These are phyloP conservation scores for Clarias macrocephalus DNA, from an alignment of 2,113 vertebrate genomes.

Conservation along the genomic window DNA sequence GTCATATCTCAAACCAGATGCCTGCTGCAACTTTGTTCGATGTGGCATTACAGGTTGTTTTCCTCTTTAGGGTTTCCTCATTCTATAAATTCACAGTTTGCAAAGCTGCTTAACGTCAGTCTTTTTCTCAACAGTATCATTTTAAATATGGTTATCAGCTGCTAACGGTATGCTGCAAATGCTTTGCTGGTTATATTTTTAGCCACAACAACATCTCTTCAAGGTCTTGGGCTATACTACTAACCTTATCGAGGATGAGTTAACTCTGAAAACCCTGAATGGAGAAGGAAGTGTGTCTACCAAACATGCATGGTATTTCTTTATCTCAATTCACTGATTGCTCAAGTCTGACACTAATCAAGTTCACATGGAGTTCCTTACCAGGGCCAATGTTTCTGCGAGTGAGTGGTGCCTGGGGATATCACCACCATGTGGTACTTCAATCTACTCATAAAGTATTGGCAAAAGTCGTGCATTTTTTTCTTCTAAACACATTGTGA, in stretches of 20 bases:
- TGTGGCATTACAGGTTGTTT: neutral
- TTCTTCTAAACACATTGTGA: neutral
- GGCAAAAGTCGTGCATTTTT: neutral
- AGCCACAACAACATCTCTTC: neutral
- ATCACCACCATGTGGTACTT: conserved; percentile 17
- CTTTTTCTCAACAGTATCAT: neutral
- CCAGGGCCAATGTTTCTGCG: neutral
- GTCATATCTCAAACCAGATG: conserved; percentile 46
- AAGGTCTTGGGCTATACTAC: neutral
- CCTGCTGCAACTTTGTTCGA: conserved; percentile 3
- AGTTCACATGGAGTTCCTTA: conserved; percentile 10
- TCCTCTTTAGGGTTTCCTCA: conserved; percentile 3
- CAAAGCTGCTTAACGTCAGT: neutral
- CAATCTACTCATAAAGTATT: neutral
- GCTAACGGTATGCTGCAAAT: neutral
- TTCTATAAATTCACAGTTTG: conserved; percentile 23
- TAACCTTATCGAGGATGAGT: neutral
- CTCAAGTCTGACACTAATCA: conserved; percentile 2
- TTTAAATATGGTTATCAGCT: neutral
- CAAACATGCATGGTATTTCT: neutral
- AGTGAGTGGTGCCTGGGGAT: conserved; percentile 25
- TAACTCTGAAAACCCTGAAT: neutral
- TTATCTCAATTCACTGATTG: conserved; percentile 13
- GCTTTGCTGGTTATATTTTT: neutral
- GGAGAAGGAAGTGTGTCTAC: neutral